Conservation (phyloP, 2,888 invertebrate species). For the Melipona bicolor region DNA sequence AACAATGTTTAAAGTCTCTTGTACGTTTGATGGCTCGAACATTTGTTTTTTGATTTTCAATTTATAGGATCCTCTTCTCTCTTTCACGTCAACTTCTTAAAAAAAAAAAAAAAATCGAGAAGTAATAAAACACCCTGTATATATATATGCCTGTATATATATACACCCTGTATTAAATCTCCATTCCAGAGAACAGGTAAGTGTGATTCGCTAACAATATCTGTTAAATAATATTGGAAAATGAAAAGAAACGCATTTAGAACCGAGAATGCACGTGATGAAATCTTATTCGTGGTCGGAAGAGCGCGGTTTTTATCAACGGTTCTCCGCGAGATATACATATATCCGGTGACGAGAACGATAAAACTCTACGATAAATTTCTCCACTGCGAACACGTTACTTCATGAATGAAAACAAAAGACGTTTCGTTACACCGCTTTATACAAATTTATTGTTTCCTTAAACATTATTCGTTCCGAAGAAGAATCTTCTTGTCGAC, state of each 20-base stretch:
- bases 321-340: not conserved
- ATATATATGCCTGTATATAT: not conserved
- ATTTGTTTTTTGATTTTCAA: not conserved
- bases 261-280: not conserved
- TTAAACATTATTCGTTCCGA: conserved; percentile 76
- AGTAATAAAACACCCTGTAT: not conserved
- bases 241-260: not conserved
- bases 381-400: not conserved
- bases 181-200: not conserved
- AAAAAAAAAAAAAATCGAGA: not conserved
- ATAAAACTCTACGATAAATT: conserved; percentile 9
- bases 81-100: not conserved
- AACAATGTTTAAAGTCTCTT: not conserved
- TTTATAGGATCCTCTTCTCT: not conserved
- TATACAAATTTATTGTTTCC: conserved; percentile 82
- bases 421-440: conserved; percentile 77
- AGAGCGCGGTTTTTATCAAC: not conserved
- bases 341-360: conserved; percentile 26
- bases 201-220: not conserved
- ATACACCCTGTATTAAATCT: not conserved
- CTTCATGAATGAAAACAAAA: conserved; percentile 59
- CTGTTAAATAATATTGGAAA: not conserved
- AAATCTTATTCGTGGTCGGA: conserved; percentile 6
- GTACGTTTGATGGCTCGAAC: not conserved
- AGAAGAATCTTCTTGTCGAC: conserved; percentile 66